A percentile compares a stretch with the other conserved stretches of the same genome.
phyloP scores from a whole-genome alignment of 2,888 invertebrate genomes.

The Listrodromus nycthemerus region DNA sequence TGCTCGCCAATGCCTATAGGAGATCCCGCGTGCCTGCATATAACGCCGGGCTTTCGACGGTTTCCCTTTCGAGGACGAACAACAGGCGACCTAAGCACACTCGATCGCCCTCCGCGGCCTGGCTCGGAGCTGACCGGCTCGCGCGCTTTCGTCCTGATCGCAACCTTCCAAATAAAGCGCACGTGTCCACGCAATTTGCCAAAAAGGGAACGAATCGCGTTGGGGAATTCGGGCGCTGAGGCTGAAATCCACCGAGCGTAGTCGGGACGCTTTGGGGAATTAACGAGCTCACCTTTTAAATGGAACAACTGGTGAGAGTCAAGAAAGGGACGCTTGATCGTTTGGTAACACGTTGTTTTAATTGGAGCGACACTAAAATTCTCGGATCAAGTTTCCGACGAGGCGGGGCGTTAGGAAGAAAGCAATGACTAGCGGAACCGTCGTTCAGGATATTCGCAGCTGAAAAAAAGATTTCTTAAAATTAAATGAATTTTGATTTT shows the following conservation, averaged over 20 bases:
- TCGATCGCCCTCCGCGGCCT: constrained; percentile 21
- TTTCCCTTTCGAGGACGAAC: constrained; percentile 21
- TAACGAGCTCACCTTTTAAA: not conserved
- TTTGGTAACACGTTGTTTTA: constrained; percentile 32
- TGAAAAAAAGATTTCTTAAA: too few relatives aligned
- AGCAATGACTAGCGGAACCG: not conserved
- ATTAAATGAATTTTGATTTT: too few relatives aligned
- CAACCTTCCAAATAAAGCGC: constrained; percentile 61
- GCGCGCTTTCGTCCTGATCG: constrained; percentile 30
- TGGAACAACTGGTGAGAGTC: not conserved
- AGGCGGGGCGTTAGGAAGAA: not conserved
- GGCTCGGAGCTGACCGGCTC: not conserved
- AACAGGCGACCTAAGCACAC: constrained; percentile 33
- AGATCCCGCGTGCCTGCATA: constrained; percentile 54
- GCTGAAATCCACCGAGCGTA: not conserved
- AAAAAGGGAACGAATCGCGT: constrained; percentile 43
- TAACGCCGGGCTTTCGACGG: constrained; percentile 26
- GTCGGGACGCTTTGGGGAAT: not conserved
- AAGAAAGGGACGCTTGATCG: not conserved
- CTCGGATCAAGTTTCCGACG: not conserved
- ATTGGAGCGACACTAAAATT: constrained; percentile 3
- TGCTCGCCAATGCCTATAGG: constrained; percentile 39
- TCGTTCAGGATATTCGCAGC: too few relatives aligned
- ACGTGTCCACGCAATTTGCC: constrained; percentile 58
- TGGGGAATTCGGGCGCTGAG: not conserved